A percentile compares a stretch with the other conserved stretches of the same genome.
Evolutionary conservation across 2,113 vertebrate genomes (phyloP).

Genomic region (Calyptomena viridis): DNA sequence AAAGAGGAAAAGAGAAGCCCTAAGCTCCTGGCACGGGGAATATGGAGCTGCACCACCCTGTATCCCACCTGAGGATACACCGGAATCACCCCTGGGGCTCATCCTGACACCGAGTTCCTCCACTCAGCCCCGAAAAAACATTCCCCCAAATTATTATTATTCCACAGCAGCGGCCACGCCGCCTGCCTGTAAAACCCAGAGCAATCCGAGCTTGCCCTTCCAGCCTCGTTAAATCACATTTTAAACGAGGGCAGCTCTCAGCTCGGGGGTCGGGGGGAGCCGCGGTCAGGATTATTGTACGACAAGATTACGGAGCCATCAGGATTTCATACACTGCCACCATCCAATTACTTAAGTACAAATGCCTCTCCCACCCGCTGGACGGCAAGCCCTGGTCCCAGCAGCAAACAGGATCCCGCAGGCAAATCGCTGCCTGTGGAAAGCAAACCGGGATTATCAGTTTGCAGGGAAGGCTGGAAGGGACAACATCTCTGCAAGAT

Average conservation of each 20-base stretch:
- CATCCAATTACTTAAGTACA: not conserved
- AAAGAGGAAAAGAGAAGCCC: not conserved
- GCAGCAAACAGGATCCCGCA: fast-evolving
- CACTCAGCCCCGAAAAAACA: fast-evolving
- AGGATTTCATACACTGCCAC: fast-evolving
- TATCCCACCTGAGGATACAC: fast-evolving
- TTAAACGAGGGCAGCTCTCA: not conserved
- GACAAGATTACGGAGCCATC: not conserved
- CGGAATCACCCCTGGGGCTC: not conserved
- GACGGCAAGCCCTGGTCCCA: not conserved
- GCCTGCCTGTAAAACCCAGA: not conserved
- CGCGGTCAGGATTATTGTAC: not conserved
- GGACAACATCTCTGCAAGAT: not conserved
- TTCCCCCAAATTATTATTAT: not conserved
- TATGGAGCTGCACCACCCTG: fast-evolving
- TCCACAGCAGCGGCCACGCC: fast-evolving
- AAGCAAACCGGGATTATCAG: not conserved
- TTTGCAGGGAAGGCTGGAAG: not conserved
- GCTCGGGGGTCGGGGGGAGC: not conserved
- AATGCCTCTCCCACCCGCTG: not conserved
- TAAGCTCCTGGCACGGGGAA: not conserved
- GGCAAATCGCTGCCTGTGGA: not conserved
- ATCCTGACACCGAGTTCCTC: not conserved
- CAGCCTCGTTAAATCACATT: not conserved
- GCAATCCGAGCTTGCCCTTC: not conserved